Percentiles rank a stretch among this genome's conserved stretches.
Conservation (phyloP, 2,888 invertebrate genomes). For the Meta bourneti region DNA sequence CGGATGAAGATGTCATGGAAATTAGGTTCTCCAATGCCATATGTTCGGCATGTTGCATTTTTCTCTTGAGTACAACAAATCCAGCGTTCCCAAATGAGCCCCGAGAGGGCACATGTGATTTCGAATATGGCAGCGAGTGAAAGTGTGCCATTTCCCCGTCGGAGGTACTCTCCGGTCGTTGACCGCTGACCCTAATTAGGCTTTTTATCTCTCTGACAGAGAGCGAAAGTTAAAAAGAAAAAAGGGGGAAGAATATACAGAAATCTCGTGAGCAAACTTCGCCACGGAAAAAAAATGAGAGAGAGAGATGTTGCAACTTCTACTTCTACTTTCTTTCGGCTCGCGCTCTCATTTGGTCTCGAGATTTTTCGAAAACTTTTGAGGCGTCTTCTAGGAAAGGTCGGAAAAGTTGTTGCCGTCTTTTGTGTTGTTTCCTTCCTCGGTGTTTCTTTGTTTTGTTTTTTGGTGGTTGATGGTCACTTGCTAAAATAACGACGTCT, state of each 20-base stretch:
- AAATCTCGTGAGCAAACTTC: slow-evolving; percentile 34
- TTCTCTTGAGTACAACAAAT: too few species aligned
- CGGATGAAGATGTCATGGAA: too few species aligned
- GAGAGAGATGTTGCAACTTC: slow-evolving; percentile 30
- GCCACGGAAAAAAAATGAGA: background rate
- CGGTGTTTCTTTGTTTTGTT: background rate
- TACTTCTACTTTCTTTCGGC: slow-evolving; percentile 5
- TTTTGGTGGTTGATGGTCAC: background rate
- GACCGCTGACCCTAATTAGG: slow-evolving; percentile 72
- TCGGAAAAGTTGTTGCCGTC: background rate
- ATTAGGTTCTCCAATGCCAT: too few species aligned
- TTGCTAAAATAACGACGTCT: background rate
- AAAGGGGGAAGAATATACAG: slow-evolving; percentile 12
- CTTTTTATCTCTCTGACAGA: slow-evolving; percentile 17
- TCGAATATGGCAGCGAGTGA: background rate
- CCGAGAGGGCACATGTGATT: background rate
- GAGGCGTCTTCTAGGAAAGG: background rate
- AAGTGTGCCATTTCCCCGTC: slow-evolving; percentile 66
- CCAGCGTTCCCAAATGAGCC: background rate
- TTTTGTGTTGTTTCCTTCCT: background rate
- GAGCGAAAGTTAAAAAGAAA: slow-evolving; percentile 41
- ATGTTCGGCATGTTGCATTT: too few species aligned
- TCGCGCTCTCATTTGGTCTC: slow-evolving; percentile 21
- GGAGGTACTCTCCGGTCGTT: slow-evolving; percentile 53
- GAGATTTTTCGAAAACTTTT: background rate